Percentiles rank a stretch among this genome's conserved stretches.
Evolutionary conservation across 2,888 invertebrate species (phyloP).

Genomic region (Gortyna flavago): DNA sequence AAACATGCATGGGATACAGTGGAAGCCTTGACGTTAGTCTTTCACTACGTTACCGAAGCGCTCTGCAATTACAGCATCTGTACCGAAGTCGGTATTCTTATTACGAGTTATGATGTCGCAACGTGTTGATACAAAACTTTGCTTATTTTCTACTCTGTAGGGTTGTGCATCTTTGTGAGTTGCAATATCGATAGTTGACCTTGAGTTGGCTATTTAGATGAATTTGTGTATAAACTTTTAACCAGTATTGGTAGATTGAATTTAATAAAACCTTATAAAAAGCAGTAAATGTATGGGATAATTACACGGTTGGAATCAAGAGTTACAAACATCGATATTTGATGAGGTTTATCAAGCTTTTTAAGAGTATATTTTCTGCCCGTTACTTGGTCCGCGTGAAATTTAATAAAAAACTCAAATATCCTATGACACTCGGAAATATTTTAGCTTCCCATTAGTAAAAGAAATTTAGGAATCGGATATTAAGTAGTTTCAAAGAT

Average conservation of each 20-base stretch:
- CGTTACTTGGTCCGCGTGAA: neutral
- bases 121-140: conserved; percentile 70
- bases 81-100: conserved; percentile 62
- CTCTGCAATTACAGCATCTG: conserved; percentile 35
- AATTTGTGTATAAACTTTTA: neutral
- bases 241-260: too few species aligned
- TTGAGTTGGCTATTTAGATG: neutral
- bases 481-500: neutral
- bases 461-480: neutral
- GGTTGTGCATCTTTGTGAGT: conserved; percentile 4
- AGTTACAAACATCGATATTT: neutral
- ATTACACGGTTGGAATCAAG: neutral
- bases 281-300: neutral
- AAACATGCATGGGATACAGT: conserved; percentile 39
- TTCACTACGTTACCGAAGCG: too few species aligned
- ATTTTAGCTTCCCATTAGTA: neutral
- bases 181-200: conserved; percentile 24
- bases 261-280: neutral
- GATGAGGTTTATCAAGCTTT: neutral
- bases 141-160: conserved; percentile 66
- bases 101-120: conserved; percentile 63
- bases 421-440: neutral
- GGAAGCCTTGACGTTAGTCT: too few species aligned
- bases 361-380: neutral
- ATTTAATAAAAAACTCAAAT: neutral